These are phyloP conservation scores for Lepidocyrtinus sp. DNA, from an alignment of 2,888 invertebrate genomes.

Conservation along the genomic window DNA sequence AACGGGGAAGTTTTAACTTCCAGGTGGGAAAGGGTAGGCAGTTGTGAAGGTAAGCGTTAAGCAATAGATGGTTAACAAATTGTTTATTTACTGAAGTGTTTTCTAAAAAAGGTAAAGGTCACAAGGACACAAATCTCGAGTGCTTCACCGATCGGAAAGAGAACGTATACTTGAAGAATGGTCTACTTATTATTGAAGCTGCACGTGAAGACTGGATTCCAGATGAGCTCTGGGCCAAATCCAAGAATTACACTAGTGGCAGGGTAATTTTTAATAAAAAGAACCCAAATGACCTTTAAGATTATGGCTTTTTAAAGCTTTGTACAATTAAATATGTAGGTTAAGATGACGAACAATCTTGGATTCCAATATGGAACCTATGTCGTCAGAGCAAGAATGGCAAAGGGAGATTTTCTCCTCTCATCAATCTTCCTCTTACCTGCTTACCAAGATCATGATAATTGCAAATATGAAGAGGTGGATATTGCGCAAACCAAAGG, in stretches of 20 bases:
- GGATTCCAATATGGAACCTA: slow-evolving; percentile 62
- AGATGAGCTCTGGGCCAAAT: slow-evolving; percentile 52
- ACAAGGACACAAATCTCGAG: slow-evolving; percentile 59
- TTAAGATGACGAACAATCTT: slow-evolving; percentile 42
- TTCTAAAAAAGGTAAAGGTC: slow-evolving; percentile 52
- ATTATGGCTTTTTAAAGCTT: neutral
- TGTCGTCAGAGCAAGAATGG: slow-evolving; percentile 63
- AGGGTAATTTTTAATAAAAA: slow-evolving; percentile 16
- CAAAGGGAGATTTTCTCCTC: slow-evolving; percentile 65
- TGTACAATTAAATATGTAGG: neutral
- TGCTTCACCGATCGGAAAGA: slow-evolving; percentile 58
- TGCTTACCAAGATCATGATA: slow-evolving; percentile 64
- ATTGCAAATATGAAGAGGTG: slow-evolving; percentile 68
- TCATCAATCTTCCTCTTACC: slow-evolving; percentile 65
- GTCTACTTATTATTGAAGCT: slow-evolving; percentile 49
- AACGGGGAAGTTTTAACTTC: slow-evolving; percentile 37
- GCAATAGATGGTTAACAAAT: neutral
- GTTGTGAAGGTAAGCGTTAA: slow-evolving; percentile 57
- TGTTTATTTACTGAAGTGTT: neutral
- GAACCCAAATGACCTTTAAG: neutral
- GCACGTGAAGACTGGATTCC: slow-evolving; percentile 44
- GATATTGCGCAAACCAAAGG: slow-evolving; percentile 64
- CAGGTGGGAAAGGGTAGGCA: slow-evolving; percentile 60
- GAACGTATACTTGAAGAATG: slow-evolving; percentile 52
- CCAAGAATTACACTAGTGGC: slow-evolving; percentile 63